These are phyloP conservation scores for Ylistrum balloti DNA, from an alignment of 1,140 invertebrate genomes.

Conservation along the genomic window DNA sequence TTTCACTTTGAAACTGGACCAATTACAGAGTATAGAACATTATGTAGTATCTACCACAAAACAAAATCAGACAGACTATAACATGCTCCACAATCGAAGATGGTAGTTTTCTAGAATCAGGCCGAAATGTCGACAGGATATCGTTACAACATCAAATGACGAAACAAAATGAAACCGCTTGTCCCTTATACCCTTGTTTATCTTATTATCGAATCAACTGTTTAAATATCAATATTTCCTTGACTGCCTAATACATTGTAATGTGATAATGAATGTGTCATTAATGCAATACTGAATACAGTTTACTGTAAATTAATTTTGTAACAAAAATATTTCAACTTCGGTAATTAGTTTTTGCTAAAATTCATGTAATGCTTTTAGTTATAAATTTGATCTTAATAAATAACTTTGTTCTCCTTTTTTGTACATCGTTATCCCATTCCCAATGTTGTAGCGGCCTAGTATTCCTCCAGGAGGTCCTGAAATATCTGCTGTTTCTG, in stretches of 20 bases:
- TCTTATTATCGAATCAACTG: background rate
- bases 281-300: too few species aligned
- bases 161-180: background rate
- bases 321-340: background rate
- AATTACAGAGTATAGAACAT: too few species aligned
- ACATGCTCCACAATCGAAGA: too few species aligned
- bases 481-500: background rate
- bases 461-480: background rate
- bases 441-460: background rate
- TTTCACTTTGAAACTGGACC: too few species aligned
- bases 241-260: background rate
- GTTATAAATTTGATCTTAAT: slow-evolving; percentile 36
- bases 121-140: background rate
- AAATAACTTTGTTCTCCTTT: slow-evolving; percentile 11
- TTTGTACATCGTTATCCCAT: slow-evolving; percentile 34
- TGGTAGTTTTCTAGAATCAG: too few species aligned
- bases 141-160: background rate
- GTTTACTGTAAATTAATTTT: background rate
- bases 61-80: too few species aligned
- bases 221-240: background rate
- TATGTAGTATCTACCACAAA: too few species aligned
- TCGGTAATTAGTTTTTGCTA: background rate
- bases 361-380: background rate
- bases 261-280: background rate
- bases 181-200: too few species aligned